Percentiles rank a stretch among this genome's conserved stretches.
Evolutionary conservation across 2,797 vertebrate genomes (phyloP).

Genomic region (Melanotaenia parkinsoni): DNA sequence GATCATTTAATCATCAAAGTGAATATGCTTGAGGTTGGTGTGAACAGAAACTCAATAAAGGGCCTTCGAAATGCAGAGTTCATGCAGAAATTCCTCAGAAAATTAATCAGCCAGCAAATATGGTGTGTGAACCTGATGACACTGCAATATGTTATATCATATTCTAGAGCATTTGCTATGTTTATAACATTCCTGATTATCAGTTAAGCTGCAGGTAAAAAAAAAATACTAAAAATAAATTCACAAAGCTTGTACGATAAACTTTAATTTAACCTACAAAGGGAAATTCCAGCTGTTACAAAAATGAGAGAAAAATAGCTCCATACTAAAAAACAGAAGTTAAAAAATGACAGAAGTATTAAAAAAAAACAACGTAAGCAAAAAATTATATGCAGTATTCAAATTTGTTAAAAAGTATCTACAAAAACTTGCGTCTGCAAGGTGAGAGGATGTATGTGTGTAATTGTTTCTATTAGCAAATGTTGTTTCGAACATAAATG

Average conservation of each 20-base stretch:
- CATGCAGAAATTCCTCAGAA: no score
- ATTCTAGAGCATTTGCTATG: background rate
- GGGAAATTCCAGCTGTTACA: no score
- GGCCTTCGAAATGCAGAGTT: no score
- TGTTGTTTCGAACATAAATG: background rate
- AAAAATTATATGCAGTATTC: background rate
- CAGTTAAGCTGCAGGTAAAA: background rate
- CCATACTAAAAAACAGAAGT: background rate
- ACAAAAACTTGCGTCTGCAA: no score
- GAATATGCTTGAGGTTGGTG: background rate
- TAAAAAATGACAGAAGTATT: background rate
- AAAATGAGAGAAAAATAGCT: background rate
- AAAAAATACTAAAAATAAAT: no score
- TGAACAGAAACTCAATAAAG: slow-evolving; percentile 1
- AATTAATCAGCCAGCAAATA: background rate
- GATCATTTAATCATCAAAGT: background rate
- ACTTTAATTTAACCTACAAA: no score
- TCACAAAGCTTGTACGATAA: background rate
- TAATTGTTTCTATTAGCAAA: background rate
- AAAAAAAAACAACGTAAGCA: background rate
- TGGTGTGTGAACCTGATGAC: background rate
- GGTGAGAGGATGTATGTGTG: background rate
- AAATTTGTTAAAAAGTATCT: background rate
- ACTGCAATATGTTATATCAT: background rate
- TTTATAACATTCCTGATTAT: slow-evolving; percentile 5